Evolutionary conservation across 2,113 vertebrate genomes (phyloP).

Genomic region (Cephalopholis sonnerati): DNA sequence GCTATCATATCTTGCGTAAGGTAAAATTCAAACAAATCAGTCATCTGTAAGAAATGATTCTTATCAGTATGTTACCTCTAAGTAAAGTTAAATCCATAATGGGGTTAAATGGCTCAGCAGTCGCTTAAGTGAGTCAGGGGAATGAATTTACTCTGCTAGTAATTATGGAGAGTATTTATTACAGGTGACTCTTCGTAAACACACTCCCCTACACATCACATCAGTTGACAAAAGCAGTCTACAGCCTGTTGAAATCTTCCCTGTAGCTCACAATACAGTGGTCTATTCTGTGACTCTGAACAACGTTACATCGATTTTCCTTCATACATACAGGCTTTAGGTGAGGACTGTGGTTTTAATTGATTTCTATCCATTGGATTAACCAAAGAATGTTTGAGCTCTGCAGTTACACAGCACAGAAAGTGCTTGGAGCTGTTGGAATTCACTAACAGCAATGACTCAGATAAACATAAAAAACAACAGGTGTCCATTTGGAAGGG

Average conservation of each 20-base stretch:
- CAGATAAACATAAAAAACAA: background rate
- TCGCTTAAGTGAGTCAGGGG: background rate
- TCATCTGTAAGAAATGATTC: no score
- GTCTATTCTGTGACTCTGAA: background rate
- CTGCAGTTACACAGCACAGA: no score
- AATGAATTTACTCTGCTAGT: background rate
- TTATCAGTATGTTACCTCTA: background rate
- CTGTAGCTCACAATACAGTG: background rate
- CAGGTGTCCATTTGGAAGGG: background rate
- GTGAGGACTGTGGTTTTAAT: background rate
- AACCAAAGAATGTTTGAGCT: background rate
- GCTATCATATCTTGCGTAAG: no score
- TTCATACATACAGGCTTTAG: background rate
- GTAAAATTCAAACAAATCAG: no score
- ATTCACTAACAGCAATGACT: background rate
- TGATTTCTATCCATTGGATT: background rate
- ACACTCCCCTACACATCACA: background rate
- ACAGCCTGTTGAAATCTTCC: background rate
- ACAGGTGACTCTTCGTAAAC: background rate
- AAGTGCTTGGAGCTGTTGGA: background rate
- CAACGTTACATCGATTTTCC: background rate
- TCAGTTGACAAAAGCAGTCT: background rate
- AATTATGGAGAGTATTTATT: background rate
- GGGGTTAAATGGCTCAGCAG: background rate
- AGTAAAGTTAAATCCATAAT: background rate